phyloP scores from a whole-genome alignment of 2,888 invertebrate species.

The Pseudoips prasinana region DNA sequence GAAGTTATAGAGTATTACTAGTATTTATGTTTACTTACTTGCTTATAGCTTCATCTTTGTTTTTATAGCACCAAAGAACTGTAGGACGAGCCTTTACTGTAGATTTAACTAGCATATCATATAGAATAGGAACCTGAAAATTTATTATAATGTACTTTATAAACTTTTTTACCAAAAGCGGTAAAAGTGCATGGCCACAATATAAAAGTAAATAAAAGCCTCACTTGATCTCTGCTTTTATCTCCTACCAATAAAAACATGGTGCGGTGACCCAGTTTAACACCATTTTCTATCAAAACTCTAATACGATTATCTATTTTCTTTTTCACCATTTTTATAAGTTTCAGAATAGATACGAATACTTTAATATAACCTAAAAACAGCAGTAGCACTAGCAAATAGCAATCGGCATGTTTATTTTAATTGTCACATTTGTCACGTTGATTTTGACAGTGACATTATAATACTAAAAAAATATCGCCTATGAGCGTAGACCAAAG shows the following conservation, averaged over 20 bases:
- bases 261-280: slow-evolving; percentile 93
- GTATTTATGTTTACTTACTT: no score
- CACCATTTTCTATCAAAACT: slow-evolving; percentile 98
- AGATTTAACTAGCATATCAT: slow-evolving; percentile 98
- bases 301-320: slow-evolving; percentile 98
- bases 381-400: slow-evolving; percentile 21
- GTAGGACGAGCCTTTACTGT: slow-evolving; percentile 95
- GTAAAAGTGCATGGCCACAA: not conserved
- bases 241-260: slow-evolving; percentile 98
- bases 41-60: slow-evolving; percentile 92
- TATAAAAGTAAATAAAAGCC: slow-evolving; percentile 8
- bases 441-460: no score
- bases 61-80: slow-evolving; percentile 99
- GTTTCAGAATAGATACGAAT: no score
- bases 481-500: no score
- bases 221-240: slow-evolving; percentile 96
- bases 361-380: slow-evolving; percentile 52
- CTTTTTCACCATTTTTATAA: slow-evolving; percentile 89
- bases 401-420: no score
- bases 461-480: no score
- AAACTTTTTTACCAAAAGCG: no score
- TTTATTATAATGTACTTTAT: not conserved
- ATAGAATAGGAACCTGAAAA: slow-evolving; percentile 94
- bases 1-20: no score
- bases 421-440: no score